A percentile compares a stretch with the other conserved stretches of the same genome.
Evolutionary conservation across 2,888 invertebrate species (phyloP).

Genomic region (Drosophila siamana): DNA sequence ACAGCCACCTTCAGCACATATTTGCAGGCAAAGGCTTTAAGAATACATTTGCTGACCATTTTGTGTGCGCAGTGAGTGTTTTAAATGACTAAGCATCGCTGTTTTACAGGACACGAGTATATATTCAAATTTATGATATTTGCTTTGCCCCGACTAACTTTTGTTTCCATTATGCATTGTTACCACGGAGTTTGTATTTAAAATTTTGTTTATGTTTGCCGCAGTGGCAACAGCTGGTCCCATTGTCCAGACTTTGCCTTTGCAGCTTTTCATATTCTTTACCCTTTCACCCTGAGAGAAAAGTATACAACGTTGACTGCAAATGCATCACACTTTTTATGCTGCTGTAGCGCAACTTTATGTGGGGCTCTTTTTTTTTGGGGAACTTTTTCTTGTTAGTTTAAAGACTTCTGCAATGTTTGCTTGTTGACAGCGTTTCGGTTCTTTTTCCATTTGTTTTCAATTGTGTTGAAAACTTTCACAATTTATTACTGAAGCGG

Average conservation of each 20-base stretch:
- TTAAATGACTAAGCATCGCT: constrained; percentile 10
- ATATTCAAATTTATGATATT: constrained; percentile 25
- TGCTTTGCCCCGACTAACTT: constrained; percentile 14
- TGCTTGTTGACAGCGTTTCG: neutral
- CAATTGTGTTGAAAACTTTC: constrained; percentile 3
- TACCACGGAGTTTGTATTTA: constrained; percentile 34
- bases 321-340: too few relatives aligned
- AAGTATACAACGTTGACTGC: neutral
- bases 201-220: constrained; percentile 33
- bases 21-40: neutral
- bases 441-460: neutral
- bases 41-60: constrained; percentile 22
- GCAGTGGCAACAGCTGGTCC: constrained; percentile 28
- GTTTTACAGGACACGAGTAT: too few relatives aligned
- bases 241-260: neutral
- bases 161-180: constrained; percentile 31
- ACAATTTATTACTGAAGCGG: neutral
- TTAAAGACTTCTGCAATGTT: constrained; percentile 5
- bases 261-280: neutral
- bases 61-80: constrained; percentile 5
- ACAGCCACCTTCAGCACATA: constrained; percentile 13
- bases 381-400: neutral
- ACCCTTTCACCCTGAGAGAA: neutral
- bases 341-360: neutral
- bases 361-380: neutral